Evolutionary conservation across 2,888 invertebrate genomes (phyloP).

Genomic region (Scaptomyza cyrtandrae): DNA sequence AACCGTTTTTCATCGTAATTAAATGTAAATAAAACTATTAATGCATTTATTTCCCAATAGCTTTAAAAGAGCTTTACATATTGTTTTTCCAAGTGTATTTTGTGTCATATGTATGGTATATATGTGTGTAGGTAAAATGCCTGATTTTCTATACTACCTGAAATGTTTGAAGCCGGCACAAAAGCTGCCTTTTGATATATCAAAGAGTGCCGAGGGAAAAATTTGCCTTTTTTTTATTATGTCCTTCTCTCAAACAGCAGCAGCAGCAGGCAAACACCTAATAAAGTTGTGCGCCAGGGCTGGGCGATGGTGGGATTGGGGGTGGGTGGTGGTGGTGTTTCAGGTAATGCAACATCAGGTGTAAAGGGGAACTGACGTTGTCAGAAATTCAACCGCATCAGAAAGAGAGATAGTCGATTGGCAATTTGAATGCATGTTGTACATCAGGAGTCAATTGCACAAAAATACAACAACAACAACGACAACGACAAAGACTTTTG

Average conservation of each 20-base stretch:
- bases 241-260: conserved; percentile 29
- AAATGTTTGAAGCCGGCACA: conserved; percentile 15
- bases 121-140: conserved; percentile 14
- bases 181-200: conserved; percentile 37
- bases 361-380: conserved; percentile 43
- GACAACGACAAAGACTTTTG: conserved; percentile 44
- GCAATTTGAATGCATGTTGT: conserved; percentile 68
- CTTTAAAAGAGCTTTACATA: no score
- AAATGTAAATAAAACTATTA: no score
- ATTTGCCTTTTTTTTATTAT: conserved; percentile 19
- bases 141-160: conserved; percentile 25
- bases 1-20: no score
- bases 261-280: conserved; percentile 36
- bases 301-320: conserved; percentile 20
- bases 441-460: conserved; percentile 51
- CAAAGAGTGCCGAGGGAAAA: neutral
- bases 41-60: no score
- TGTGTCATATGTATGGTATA: neutral
- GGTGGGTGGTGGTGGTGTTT: neutral
- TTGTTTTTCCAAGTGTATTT: neutral
- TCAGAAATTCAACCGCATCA: conserved; percentile 74
- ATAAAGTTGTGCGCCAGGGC: conserved; percentile 50
- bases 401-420: conserved; percentile 55
- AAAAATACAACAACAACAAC: conserved; percentile 34
- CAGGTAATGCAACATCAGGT: conserved; percentile 34